Conservation (phyloP, 2,888 invertebrate species). For the Podabrus alpinus region DNA sequence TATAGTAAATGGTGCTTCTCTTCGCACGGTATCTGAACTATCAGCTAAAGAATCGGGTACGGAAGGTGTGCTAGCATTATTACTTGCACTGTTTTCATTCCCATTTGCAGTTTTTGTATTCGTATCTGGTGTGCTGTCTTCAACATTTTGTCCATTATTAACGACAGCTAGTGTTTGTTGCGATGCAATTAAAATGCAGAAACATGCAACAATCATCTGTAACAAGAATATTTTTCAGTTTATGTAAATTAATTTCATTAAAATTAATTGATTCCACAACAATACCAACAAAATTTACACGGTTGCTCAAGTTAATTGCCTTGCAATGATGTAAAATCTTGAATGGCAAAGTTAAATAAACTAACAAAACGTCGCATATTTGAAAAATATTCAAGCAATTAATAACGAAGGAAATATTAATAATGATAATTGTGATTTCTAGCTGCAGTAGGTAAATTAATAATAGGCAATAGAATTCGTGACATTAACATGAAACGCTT, state of each 20-base stretch:
- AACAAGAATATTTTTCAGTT: slow-evolving; percentile 22
- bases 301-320: background rate
- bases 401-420: slow-evolving; percentile 8
- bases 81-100: slow-evolving; percentile 26
- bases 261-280: background rate
- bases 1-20: slow-evolving; percentile 47
- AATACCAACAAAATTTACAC: background rate
- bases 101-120: slow-evolving; percentile 23
- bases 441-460: slow-evolving; percentile 8
- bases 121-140: slow-evolving; percentile 26
- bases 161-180: slow-evolving; percentile 52
- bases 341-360: background rate
- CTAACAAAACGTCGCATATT: background rate
- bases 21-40: slow-evolving; percentile 47
- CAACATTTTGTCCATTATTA: slow-evolving; percentile 43
- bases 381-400: slow-evolving; percentile 3
- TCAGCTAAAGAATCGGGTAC: slow-evolving; percentile 44
- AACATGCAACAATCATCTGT: slow-evolving; percentile 43
- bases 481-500: slow-evolving; percentile 11
- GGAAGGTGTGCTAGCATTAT: slow-evolving; percentile 8
- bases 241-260: background rate
- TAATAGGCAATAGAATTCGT: slow-evolving; percentile 10
- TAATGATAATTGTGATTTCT: slow-evolving; percentile 4
- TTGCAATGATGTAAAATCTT: background rate
- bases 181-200: slow-evolving; percentile 43